Conservation (phyloP, 2,113 vertebrate genomes). For the Spilogale gracilis region DNA sequence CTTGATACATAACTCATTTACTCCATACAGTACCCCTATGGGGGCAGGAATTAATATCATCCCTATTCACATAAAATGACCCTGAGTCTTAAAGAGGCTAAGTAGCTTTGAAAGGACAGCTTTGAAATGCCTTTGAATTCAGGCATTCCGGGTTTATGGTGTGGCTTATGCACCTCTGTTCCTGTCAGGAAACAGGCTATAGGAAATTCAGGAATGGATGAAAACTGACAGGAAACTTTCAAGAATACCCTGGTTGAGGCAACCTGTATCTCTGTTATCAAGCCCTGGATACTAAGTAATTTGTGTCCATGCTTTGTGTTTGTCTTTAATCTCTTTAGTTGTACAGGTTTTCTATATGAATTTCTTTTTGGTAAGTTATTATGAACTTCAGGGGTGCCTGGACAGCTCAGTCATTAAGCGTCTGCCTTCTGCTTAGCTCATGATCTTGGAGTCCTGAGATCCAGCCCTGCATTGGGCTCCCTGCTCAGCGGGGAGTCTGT, state of each 20-base stretch:
- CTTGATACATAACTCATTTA: neutral
- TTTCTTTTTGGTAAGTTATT: neutral
- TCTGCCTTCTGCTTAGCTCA: too few relatives aligned
- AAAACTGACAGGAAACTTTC: neutral
- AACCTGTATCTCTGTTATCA: neutral
- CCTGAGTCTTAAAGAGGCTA: neutral
- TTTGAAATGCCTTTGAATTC: too few relatives aligned
- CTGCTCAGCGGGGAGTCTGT: too few relatives aligned
- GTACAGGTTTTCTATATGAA: neutral
- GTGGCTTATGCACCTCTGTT: neutral
- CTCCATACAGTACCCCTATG: neutral
- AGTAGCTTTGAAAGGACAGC: neutral
- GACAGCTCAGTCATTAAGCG: too few relatives aligned
- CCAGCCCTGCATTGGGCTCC: too few relatives aligned
- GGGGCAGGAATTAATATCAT: neutral
- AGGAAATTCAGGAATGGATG: neutral
- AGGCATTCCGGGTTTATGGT: neutral
- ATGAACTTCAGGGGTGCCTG: neutral
- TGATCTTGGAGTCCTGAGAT: too few relatives aligned
- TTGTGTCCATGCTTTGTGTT: neutral
- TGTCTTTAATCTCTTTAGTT: slow-evolving; percentile 17
- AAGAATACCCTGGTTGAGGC: neutral
- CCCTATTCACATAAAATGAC: neutral
- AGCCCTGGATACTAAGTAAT: neutral
- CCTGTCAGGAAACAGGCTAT: neutral